Evolutionary conservation across 2,797 vertebrate genomes (phyloP), one percentile per base, ranked within the genome.

Genomic region (Arnoldichthys spilopterus): DNA sequence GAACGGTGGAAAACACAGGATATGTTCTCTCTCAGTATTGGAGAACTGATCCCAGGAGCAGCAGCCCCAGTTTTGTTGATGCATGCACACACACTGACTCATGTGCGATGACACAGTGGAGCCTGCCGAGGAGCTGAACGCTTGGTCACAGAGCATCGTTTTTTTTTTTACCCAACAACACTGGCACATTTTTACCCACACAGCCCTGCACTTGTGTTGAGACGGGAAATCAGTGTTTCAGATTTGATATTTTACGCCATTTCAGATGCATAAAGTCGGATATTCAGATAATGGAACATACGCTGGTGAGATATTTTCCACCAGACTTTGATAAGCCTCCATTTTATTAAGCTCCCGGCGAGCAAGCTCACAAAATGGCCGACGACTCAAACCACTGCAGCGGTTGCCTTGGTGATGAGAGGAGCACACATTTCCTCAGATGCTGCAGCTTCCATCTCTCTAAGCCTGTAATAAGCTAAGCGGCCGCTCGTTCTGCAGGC

Each of bases 341-440:
- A 85, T 87, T 85, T 85, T 62, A 80, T 84, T 68, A 71, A 74
- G 28, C 66, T 56, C 37, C 62, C 54, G 61, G 8, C 58, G 16
- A 69, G 47, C 22, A 53, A 80, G 73, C 34, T 40, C 76, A 82
- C 74, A 84, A 88, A 87, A 88, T 88, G 87, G 84, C 84, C 2
- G 85, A 54, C 56, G 67, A 69, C 74, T 72, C 73, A 43, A 77
- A 84, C 82, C 58, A 71, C 82, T 87, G 85, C 80, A 82, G 70
- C 18, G 67, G 87, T 88, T 88, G 84, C 84, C 84, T 80, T 80
- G 84, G 86, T 69, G 79, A 88, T 78, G 51, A 81, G 76, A 63
- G 76, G 85, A 73, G 56, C 74, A 75, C 34, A 32, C 66, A 49
- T 63, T 74, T 75, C 69, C 77, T 83, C 69, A 68, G 69, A 83